These are phyloP conservation scores for Lepidurus couesii DNA, from an alignment of 1,140 invertebrate genomes.

Conservation along the genomic window DNA sequence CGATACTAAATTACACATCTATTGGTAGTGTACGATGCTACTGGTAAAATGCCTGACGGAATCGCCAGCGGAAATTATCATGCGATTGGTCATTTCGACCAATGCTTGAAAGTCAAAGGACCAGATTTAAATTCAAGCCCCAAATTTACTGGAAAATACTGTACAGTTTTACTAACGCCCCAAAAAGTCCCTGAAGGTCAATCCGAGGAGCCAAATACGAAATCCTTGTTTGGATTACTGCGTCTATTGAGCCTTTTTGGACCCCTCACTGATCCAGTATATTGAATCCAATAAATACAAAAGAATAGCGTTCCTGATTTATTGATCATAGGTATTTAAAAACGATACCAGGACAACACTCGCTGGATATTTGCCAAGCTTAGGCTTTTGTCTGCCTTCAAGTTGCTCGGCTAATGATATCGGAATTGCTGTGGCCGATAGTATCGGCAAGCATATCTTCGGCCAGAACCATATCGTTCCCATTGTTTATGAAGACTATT, in stretches of 20 bases:
- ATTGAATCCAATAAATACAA: neutral
- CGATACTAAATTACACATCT: neutral
- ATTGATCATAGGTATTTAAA: neutral
- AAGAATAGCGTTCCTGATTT: neutral
- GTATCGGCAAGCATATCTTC: constrained; percentile 3
- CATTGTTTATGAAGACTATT: constrained; percentile 20
- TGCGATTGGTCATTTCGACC: constrained; percentile 30
- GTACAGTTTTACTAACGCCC: constrained; percentile 10
- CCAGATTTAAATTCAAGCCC: neutral
- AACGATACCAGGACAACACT: neutral
- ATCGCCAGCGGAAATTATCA: constrained; percentile 11
- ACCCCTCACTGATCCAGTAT: neutral
- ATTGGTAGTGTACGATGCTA: constrained; percentile 25
- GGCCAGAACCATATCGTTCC: constrained; percentile 2
- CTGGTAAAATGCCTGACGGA: neutral
- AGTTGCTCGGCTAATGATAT: neutral
- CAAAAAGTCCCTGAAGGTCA: neutral
- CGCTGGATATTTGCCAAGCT: neutral
- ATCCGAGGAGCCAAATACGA: neutral
- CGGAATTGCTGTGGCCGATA: constrained; percentile 19
- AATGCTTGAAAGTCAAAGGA: constrained; percentile 22
- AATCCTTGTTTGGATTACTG: neutral
- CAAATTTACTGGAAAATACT: constrained; percentile 28
- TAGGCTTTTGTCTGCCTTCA: constrained; percentile 23
- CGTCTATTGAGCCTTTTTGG: constrained; percentile 22